phyloP scores from a whole-genome alignment of 2,113 vertebrate genomes.

The Campylomormyrus tamandua region DNA sequence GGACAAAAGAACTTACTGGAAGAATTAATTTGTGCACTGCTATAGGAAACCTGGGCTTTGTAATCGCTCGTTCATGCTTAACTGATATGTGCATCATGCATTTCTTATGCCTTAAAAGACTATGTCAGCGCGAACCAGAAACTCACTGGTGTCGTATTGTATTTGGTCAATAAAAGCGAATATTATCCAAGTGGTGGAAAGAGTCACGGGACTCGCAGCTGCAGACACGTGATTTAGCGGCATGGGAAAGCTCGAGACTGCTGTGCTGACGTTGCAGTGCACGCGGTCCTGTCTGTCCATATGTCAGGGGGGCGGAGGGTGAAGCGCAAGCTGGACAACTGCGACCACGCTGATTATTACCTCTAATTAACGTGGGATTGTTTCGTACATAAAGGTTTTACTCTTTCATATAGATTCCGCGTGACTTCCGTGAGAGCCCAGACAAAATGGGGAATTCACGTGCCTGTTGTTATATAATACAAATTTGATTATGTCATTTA shows the following conservation, averaged over 20 bases:
- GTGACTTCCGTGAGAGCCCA: background rate
- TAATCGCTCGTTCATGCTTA: background rate
- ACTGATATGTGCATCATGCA: background rate
- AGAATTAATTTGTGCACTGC: background rate
- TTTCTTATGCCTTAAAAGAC: background rate
- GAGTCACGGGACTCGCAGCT: background rate
- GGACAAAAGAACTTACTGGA: background rate
- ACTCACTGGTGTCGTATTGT: background rate
- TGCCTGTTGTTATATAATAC: background rate
- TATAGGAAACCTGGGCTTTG: constrained; percentile 2
- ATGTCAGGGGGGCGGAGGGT: background rate
- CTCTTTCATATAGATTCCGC: background rate
- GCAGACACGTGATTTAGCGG: background rate
- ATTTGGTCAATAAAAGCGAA: background rate
- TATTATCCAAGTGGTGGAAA: constrained; percentile 3
- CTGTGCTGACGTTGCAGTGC: constrained; percentile 18
- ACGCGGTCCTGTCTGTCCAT: constrained; percentile 1
- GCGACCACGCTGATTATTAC: background rate
- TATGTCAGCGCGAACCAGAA: background rate
- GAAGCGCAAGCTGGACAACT: background rate
- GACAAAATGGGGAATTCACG: background rate
- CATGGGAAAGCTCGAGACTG: constrained; percentile 6
- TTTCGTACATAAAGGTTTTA: background rate
- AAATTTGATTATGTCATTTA: background rate
- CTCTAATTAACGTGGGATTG: background rate